Evolutionary conservation across 2,797 vertebrate genomes (phyloP), one percentile per base, ranked within the genome.

Genomic region (Streptopelia turtur): DNA sequence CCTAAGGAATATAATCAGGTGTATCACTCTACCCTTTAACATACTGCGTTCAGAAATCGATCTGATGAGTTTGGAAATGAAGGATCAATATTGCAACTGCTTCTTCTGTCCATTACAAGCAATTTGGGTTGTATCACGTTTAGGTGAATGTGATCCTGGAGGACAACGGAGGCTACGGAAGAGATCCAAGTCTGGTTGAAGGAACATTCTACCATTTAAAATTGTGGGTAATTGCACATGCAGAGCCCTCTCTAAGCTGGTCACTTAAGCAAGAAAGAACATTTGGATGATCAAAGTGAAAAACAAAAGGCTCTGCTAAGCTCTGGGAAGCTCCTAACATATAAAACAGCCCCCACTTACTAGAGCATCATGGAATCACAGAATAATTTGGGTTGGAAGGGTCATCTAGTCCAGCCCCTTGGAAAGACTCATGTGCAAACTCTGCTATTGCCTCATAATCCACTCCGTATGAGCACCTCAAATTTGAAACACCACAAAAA

Each of bases 161-260:
- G 60, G 60, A 66, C 11, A n/a, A 24, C 0, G 4, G 4, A 39
- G 47, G 52, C 65, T 55, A 55, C 0, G 1, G 45, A 16, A 35
- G 53, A 47, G 50, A 39, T 35, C 23, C 63, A 69, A 41, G 31
- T 23, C 39, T 8, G 12, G 22, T 5, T 31, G 63, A 50, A 39
- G 31, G 23, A 43, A 50, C 27, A 13, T 10, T 43, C 43, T 28
- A 22, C 17, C 4, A 4, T 7, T 50, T 17, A 41, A 43, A 83
- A 57, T 2, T 13, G 57, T 28, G 5, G 30, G 25, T 39, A 53
- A 72, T 0, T 25, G 37, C 23, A 61, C 16, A 3, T 3, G 8
- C 37, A 65, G 43, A 15, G 49, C 49, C 61, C 55, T 25, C n/a
- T 52, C 53, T 41, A 41, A 41, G 30, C 31, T n/a, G 41, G 47